Evolutionary conservation across 2,888 invertebrate species (phyloP).

Genomic region (Dioctria linearis): DNA sequence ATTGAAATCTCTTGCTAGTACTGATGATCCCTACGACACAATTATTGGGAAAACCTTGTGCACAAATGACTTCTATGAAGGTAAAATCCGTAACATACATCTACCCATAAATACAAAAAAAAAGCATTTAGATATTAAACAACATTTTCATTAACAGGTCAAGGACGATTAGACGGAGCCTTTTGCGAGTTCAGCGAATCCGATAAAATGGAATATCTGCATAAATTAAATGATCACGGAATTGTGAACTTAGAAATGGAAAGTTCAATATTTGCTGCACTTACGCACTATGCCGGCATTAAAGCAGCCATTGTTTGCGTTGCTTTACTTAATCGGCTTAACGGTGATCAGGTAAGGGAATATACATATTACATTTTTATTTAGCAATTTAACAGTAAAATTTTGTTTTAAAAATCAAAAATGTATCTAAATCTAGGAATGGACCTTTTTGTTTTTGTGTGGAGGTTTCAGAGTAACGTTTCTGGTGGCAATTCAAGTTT

Average conservation of each 20-base stretch:
- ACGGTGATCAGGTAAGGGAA: conserved; percentile 89
- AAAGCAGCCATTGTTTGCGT: conserved; percentile 96
- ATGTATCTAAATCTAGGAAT: no score
- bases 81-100: conserved; percentile 69
- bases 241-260: conserved; percentile 99
- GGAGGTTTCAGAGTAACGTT: no score
- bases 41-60: conserved; percentile 95
- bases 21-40: conserved; percentile 88
- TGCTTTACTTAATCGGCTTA: conserved; percentile 90
- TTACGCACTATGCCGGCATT: conserved; percentile 94
- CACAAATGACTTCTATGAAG: conserved; percentile 98
- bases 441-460: no score
- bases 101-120: not conserved
- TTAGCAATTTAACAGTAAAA: no score
- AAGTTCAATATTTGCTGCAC: conserved; percentile 91
- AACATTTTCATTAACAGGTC: conserved; percentile 75
- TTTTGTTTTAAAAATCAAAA: no score
- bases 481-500: no score
- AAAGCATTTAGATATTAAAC: not conserved
- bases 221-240: conserved; percentile 81
- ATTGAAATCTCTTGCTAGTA: conserved; percentile 80
- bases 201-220: conserved; percentile 93
- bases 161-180: conserved; percentile 95
- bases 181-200: conserved; percentile 93
- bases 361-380: not conserved